Conservation (phyloP, 2,113 vertebrate genomes). For the Apodemus sylvaticus region DNA sequence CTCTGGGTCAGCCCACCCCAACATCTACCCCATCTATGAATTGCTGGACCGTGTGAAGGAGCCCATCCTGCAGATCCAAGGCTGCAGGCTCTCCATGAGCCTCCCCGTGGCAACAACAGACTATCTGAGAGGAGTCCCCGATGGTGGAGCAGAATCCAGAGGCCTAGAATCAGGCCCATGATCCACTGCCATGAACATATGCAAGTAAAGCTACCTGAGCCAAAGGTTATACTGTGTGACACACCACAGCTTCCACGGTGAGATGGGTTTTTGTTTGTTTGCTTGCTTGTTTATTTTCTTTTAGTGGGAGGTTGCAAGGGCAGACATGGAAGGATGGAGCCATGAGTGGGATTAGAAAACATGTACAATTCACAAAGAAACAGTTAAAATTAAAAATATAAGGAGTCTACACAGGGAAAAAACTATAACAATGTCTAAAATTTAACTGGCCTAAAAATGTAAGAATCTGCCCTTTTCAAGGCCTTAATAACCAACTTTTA, state of each 20-base stretch:
- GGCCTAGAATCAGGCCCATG: background rate
- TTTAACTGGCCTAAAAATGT: background rate
- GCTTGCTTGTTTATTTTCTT: background rate
- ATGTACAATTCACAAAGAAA: background rate
- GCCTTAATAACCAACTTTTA: background rate
- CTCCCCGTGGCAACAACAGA: background rate
- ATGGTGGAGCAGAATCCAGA: background rate
- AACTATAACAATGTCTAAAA: background rate
- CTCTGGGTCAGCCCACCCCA: background rate
- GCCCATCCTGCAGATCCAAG: background rate
- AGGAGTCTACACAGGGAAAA: background rate
- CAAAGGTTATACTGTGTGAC: background rate
- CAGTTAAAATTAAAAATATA: background rate
- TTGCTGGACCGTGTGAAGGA: background rate
- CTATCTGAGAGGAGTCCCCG: background rate
- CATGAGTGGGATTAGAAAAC: background rate
- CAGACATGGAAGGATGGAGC: background rate
- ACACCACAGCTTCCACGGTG: background rate
- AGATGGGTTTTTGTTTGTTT: background rate
- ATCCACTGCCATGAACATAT: background rate
- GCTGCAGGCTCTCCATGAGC: background rate
- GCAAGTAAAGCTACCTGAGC: background rate
- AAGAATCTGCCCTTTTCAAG: background rate
- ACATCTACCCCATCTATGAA: background rate
- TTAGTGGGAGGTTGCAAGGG: background rate